phyloP scores from a whole-genome alignment of 2,888 invertebrate species.

The Agrypnus murinus region DNA sequence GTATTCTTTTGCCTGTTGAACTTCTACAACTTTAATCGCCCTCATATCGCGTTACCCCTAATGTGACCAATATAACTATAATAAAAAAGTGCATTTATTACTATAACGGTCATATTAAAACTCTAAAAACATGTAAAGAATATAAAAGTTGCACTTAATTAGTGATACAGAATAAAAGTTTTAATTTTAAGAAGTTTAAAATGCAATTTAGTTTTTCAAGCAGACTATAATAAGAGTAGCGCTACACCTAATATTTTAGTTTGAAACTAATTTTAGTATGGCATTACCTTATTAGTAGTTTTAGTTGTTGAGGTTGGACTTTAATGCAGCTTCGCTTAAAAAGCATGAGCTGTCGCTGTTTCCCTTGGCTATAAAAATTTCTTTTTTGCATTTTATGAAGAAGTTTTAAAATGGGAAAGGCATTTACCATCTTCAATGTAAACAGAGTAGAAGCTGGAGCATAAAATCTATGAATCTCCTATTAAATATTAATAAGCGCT shows the following conservation, averaged over 20 bases:
- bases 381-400: not conserved
- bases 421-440: not conserved
- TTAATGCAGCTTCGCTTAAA: not conserved
- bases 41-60: too few species aligned
- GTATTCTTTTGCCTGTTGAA: too few species aligned
- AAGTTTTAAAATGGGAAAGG: not conserved
- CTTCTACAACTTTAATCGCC: too few species aligned
- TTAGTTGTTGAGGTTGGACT: slow-evolving; percentile 5
- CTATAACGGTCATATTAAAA: too few species aligned
- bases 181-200: not conserved
- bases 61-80: too few species aligned
- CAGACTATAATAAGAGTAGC: not conserved
- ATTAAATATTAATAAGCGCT: slow-evolving; percentile 32
- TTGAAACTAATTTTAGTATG: slow-evolving; percentile 15
- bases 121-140: too few species aligned
- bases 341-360: not conserved
- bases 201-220: not conserved
- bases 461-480: slow-evolving; percentile 17
- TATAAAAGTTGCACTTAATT: too few species aligned
- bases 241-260: slow-evolving; percentile 4
- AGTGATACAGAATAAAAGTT: too few species aligned
- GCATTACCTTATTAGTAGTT: slow-evolving; percentile 15
- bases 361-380: not conserved
- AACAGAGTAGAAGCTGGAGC: slow-evolving; percentile 9
- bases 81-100: too few species aligned